These are phyloP conservation scores for Lysandra coridon DNA, from an alignment of 2,888 invertebrate genomes.

Conservation along the genomic window DNA sequence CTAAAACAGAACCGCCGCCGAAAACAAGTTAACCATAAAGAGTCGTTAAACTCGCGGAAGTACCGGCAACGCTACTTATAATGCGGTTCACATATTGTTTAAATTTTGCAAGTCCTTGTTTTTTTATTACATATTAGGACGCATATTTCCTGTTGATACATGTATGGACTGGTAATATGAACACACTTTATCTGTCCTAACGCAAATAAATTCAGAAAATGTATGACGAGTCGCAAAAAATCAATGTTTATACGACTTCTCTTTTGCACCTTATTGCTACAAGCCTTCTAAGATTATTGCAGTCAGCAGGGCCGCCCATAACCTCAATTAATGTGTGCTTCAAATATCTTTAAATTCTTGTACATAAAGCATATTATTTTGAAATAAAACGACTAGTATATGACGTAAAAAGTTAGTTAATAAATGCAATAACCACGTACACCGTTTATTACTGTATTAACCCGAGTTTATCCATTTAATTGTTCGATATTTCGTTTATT, in stretches of 20 bases:
- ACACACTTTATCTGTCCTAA: not conserved
- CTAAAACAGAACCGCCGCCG: not conserved
- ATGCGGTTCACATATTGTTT: constrained; percentile 1
- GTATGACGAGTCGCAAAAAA: not conserved
- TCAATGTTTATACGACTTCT: not conserved
- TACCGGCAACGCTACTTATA: not conserved
- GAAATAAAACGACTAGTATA: too few species aligned
- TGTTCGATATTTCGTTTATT: too few species aligned
- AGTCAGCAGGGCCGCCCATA: too few species aligned
- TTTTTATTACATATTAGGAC: not conserved
- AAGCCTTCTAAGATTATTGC: too few species aligned
- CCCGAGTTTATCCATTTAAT: too few species aligned
- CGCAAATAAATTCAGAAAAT: not conserved
- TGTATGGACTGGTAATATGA: not conserved
- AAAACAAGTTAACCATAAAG: not conserved
- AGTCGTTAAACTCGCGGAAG: not conserved
- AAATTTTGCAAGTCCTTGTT: not conserved
- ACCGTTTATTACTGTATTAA: too few species aligned
- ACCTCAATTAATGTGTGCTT: too few species aligned
- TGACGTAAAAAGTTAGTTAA: too few species aligned
- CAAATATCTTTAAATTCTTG: too few species aligned
- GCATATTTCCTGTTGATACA: not conserved
- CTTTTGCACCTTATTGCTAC: too few species aligned
- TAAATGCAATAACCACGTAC: too few species aligned
- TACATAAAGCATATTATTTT: too few species aligned